Evolutionary conservation across 2,888 invertebrate genomes (phyloP), one percentile per base, ranked within the genome.

Genomic region (Eucriotettix oculatus): DNA sequence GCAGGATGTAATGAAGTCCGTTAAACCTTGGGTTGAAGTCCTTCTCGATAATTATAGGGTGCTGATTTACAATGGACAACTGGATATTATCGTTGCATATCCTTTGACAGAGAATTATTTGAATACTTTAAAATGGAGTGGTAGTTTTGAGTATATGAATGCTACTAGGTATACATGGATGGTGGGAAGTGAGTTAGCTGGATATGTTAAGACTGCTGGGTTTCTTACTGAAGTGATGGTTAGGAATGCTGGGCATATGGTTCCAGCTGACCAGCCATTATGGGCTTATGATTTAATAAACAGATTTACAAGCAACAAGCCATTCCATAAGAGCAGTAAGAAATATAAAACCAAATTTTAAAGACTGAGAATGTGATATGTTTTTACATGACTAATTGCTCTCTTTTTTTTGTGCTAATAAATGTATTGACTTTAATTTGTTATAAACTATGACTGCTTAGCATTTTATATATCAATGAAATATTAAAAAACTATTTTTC

Each of bases 81-180:
- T 78, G 68, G 85, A 85, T 68, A 78, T 85, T 63, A 83, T 85
- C 56, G 80, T 84, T n/a, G 83, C 83, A 0, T 80, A 82, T 65
- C 81, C 83, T 44, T 75, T 83, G 10, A 83, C 84, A 0, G 76
- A 82, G 61, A 79, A 78, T 63, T 75, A 77, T 64, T 68, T 78
- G 17, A 67, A 71, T 58, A 71, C 71, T n/a, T 68, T 79, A 62
- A 66, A 71, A 16, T 79, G 79, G 78, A 68, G 66, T 40, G 78
- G 78, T 1, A 71, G 56, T 16, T 64, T 63, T 9, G 62, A 62
- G 29, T 62, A 60, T 55, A 10, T 10, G 16, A 16, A 48, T 10
- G 60, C 60, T 10, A 17, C 17, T 9, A 57, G 62, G 14, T 43
- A 41, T 17, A 56, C 52, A 14, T 62, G 62, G 62, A 16, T 54